phyloP scores from a whole-genome alignment of 2,888 invertebrate genomes.

The Drosophila longiperda region DNA sequence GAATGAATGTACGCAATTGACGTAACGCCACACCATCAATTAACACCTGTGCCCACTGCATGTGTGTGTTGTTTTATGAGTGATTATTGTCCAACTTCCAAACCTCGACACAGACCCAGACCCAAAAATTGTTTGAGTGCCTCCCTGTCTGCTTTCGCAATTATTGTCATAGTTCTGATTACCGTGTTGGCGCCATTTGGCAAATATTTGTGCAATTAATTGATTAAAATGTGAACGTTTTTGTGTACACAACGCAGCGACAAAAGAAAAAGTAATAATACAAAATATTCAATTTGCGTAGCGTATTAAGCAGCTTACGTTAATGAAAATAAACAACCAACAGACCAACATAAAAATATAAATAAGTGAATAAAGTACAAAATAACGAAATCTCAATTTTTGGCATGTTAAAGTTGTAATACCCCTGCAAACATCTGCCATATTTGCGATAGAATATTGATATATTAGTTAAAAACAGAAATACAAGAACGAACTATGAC shows the following conservation, averaged over 20 bases:
- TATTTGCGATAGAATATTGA: background rate
- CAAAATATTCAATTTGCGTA: slow-evolving; percentile 70
- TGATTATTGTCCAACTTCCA: background rate
- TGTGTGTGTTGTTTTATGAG: background rate
- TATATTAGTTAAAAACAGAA: background rate
- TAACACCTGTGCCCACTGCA: background rate
- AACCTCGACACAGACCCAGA: background rate
- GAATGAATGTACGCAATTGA: slow-evolving; percentile 38
- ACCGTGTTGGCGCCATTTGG: background rate
- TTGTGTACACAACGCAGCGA: slow-evolving; percentile 30
- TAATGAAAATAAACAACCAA: slow-evolving; percentile 59
- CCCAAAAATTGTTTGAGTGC: background rate
- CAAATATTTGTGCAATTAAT: slow-evolving; percentile 74
- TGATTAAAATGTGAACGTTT: slow-evolving; percentile 53
- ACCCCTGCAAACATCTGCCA: background rate
- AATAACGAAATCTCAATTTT: background rate
- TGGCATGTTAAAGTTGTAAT: background rate
- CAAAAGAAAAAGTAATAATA: slow-evolving; percentile 13
- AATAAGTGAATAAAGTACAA: background rate
- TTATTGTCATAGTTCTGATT: background rate
- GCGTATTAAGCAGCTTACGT: slow-evolving; percentile 57
- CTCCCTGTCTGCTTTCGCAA: background rate
- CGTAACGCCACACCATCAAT: slow-evolving; percentile 44
- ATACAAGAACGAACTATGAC: background rate
- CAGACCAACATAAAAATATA: slow-evolving; percentile 1